phyloP scores from a whole-genome alignment of 92 coral and sea anemone species.

The Virgularia gustaviana region DNA sequence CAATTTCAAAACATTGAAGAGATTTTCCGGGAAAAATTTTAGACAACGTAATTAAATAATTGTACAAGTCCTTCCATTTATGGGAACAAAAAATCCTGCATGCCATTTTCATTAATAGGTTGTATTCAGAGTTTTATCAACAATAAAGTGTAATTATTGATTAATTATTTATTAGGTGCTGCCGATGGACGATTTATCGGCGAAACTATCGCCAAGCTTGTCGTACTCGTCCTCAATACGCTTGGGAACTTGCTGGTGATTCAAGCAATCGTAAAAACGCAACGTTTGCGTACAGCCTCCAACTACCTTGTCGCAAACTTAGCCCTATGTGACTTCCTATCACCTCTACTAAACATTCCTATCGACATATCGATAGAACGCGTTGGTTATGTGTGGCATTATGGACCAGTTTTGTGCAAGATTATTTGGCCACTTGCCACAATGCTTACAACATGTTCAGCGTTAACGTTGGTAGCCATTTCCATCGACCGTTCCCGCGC shows the following conservation, averaged over 20 bases:
- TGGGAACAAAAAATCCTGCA: too few species aligned
- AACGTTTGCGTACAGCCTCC: slow-evolving; percentile 70
- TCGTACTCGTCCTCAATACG: slow-evolving; percentile 70
- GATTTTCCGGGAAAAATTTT: too few species aligned
- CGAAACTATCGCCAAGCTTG: slow-evolving; percentile 62
- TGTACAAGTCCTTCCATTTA: too few species aligned
- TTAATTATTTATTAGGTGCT: too few species aligned
- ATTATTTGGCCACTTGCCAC: slow-evolving; percentile 82
- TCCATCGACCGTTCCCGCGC: slow-evolving; percentile 84
- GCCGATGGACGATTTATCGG: slow-evolving; percentile 30
- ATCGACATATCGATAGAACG: slow-evolving; percentile 86
- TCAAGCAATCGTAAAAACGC: slow-evolving; percentile 54
- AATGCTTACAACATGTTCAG: slow-evolving; percentile 70
- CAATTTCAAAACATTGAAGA: too few species aligned
- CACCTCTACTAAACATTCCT: slow-evolving; percentile 84
- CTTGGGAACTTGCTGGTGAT: slow-evolving; percentile 84
- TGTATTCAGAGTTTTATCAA: too few species aligned
- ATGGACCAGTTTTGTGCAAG: slow-evolving; percentile 73
- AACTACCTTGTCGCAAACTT: slow-evolving; percentile 76
- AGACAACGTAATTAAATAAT: too few species aligned
- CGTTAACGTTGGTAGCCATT: slow-evolving; percentile 80
- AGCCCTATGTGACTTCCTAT: slow-evolving; percentile 80
- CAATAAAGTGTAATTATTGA: too few species aligned
- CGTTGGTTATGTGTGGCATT: slow-evolving; percentile 63
- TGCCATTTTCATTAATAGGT: too few species aligned